A percentile compares a stretch with the other conserved stretches of the same genome.
phyloP scores from a whole-genome alignment of 1,140 invertebrate species.

The Plectrocnemia conspersa region DNA sequence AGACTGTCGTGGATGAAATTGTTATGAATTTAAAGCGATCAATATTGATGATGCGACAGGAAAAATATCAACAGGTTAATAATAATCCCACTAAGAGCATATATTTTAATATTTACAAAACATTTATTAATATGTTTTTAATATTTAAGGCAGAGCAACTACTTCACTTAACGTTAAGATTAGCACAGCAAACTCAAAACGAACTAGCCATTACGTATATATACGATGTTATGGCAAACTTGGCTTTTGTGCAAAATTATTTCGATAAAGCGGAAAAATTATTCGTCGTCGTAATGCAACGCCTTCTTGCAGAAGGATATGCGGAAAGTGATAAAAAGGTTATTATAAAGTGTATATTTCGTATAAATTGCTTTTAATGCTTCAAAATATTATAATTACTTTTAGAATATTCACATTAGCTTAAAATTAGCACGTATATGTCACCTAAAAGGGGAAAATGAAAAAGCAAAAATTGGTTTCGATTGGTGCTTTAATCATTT shows the following conservation, averaged over 20 bases:
- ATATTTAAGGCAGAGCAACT: conserved; percentile 68
- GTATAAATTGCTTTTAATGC: not conserved
- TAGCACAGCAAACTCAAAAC: conserved; percentile 76
- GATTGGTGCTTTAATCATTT: conserved; percentile 70
- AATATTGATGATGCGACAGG: conserved; percentile 65
- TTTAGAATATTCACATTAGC: conserved; percentile 51
- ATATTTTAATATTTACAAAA: not conserved
- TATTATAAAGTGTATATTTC: conserved; percentile 14
- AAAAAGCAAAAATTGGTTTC: conserved; percentile 69
- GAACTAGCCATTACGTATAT: conserved; percentile 76
- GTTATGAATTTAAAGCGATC: conserved; percentile 70
- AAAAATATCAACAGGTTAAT: conserved; percentile 59
- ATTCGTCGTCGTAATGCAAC: conserved; percentile 76
- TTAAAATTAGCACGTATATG: conserved; percentile 69
- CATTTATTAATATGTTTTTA: not conserved
- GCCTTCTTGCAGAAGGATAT: conserved; percentile 64
- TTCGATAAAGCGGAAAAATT: conserved; percentile 78
- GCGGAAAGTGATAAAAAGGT: conserved; percentile 70
- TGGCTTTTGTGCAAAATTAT: conserved; percentile 72
- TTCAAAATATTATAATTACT: conserved; percentile 8
- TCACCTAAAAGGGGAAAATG: conserved; percentile 57
- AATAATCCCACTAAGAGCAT: not conserved
- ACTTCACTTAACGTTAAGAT: conserved; percentile 73
- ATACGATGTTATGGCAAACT: conserved; percentile 86
- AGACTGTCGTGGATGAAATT: conserved; percentile 62